Base-by-base conservation (phyloP, 2,888 invertebrate genomes). In the Lucinisca nassula region DNA sequence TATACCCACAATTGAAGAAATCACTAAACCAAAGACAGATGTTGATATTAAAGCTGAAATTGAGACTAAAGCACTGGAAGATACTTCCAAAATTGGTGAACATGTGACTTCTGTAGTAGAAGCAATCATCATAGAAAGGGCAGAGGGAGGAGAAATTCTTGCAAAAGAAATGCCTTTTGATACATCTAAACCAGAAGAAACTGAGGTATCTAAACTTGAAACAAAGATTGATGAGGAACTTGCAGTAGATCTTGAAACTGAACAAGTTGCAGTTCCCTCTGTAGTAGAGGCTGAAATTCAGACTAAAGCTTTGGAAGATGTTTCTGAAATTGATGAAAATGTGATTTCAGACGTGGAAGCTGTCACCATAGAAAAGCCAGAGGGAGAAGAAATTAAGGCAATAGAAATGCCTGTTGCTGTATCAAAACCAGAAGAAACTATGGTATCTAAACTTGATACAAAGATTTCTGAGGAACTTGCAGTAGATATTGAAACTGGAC, bases 321-420 rank as follows among this genome's bases (percentile, higher is more conserved):
- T 61, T 27, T 24, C 61, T 27, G 27, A 61, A 6, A 61, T 73
- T n/a, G 32, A 76, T 17, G 80, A 55, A 72, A 38, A 8, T 4
- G 75, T 45, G 6, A 72, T 73, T n/a, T 67, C 67, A 32, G 73
- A 51, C 21, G 27, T 78, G 21, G 78, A 79, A 35, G 24, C 27
- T 51, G 45, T 79, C 38, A 40, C 32, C 21, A 35, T 38, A 6
- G 72, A 72, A 21, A 24, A 61, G n/a, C 30, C 55, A 24, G 32
- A 14, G 32, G 38, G 35, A n/a, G 37, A 61, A 37, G 24, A 58
- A 24, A 37, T 35, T 35, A 17, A 32, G 35, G 17, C 21, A 17
- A 8, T 35, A 8, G 72, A 96, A 55, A 96, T 96, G 89, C 96
- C 95, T 88, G 95, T 96, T 58, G 58, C 24, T 4, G 14, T 58